These are phyloP conservation scores for Teleiodes luculella DNA, from an alignment of 2,888 invertebrate species.

Conservation along the genomic window DNA sequence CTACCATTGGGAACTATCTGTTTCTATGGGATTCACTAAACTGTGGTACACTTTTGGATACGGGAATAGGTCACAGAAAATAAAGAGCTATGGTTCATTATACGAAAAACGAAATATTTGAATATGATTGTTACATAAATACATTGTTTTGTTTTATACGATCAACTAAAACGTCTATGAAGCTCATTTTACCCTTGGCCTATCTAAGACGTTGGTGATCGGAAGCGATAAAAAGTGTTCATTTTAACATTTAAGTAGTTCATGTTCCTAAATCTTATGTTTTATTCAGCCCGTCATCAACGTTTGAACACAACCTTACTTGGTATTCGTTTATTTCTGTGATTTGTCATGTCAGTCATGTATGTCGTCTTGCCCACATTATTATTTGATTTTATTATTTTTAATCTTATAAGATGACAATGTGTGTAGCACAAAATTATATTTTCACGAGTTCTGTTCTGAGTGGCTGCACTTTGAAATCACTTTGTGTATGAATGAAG, in stretches of 20 bases:
- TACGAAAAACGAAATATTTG: too few species aligned
- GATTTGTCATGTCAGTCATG: background rate
- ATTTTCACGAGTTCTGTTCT: background rate
- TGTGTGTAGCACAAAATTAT: constrained; percentile 1
- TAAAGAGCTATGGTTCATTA: too few species aligned
- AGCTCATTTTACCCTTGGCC: background rate
- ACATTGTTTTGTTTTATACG: too few species aligned
- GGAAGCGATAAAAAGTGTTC: background rate
- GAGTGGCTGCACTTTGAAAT: background rate
- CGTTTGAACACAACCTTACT: background rate
- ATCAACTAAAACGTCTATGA: background rate
- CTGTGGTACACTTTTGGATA: background rate
- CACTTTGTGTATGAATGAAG: background rate
- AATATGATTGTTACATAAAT: too few species aligned
- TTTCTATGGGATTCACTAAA: background rate
- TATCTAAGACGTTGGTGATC: background rate
- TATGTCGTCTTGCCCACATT: background rate
- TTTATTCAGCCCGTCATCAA: background rate
- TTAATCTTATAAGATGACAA: too few species aligned
- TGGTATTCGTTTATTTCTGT: background rate
- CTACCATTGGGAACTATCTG: too few species aligned
- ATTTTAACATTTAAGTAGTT: background rate
- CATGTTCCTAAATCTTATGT: background rate
- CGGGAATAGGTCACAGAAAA: background rate
- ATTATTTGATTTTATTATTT: background rate